Percentiles rank a stretch among this genome's conserved stretches.
These are phyloP conservation scores for Megaceryle alcyon DNA, from an alignment of 2,797 vertebrate genomes.

Conservation along the genomic window DNA sequence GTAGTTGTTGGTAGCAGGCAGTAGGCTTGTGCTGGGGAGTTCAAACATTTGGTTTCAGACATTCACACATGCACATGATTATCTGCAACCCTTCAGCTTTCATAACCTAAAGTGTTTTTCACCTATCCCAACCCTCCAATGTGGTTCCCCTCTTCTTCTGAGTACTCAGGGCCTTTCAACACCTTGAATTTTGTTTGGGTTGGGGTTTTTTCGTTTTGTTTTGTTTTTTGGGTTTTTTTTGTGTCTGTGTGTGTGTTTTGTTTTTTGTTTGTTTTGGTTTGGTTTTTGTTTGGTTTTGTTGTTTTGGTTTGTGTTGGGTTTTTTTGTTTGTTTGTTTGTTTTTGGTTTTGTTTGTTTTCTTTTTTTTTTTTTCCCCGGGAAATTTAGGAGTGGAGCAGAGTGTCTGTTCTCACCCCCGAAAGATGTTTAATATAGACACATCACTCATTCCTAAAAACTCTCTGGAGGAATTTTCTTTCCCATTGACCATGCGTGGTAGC, in stretches of 20 bases:
- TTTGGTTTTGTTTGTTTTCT: too few species aligned
- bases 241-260: too few species aligned
- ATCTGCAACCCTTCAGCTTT: not conserved
- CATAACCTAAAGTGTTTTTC: not conserved
- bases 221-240: too few species aligned
- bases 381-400: rapidly evolving
- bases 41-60: not conserved
- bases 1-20: not conserved
- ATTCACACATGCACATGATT: not conserved
- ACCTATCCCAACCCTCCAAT: not conserved
- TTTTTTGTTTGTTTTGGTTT: too few species aligned
- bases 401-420: not conserved
- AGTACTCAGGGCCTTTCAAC: not conserved
- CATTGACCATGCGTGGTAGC: rapidly evolving
- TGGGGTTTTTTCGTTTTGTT: too few species aligned
- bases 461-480: not conserved
- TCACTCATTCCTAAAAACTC: rapidly evolving
- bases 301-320: too few species aligned
- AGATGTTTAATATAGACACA: too few species aligned
- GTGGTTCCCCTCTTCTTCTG: not conserved
- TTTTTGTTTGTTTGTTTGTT: too few species aligned
- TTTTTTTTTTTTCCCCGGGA: too few species aligned
- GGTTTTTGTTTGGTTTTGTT: too few species aligned
- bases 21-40: not conserved
- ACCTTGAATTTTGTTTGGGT: not conserved